Percentiles rank a stretch among this genome's conserved stretches.
phyloP scores from a whole-genome alignment of 1,140 invertebrate species.

The Glossosoma conforme region DNA sequence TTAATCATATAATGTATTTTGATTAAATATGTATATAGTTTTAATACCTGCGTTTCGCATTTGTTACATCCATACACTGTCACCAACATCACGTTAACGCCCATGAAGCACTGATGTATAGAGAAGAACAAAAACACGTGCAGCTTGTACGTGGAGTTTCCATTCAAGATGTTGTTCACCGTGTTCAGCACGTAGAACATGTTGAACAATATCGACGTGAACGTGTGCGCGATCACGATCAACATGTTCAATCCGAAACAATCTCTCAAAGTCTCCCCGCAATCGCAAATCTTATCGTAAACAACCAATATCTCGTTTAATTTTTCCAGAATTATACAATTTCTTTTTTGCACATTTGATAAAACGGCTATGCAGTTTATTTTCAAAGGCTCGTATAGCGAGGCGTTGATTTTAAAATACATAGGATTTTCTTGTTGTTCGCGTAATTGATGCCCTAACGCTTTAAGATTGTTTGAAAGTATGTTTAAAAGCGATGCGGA shows the following conservation, averaged over 20 bases:
- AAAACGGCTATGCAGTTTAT: neutral
- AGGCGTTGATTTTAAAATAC: neutral
- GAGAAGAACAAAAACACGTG: neutral
- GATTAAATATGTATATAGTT: neutral
- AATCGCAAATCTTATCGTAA: slow-evolving; percentile 7
- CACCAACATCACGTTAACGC: neutral
- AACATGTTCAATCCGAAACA: slow-evolving; percentile 3
- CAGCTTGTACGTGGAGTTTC: neutral
- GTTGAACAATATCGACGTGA: slow-evolving; percentile 3
- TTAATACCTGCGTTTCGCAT: slow-evolving; percentile 9
- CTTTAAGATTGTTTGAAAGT: neutral
- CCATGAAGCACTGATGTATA: neutral
- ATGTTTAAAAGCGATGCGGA: neutral
- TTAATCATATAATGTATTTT: neutral
- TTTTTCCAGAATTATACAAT: neutral
- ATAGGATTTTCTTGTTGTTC: neutral
- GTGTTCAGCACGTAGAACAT: slow-evolving; percentile 5
- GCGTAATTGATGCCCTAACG: neutral
- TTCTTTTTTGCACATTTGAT: slow-evolving; percentile 5
- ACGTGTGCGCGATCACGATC: neutral
- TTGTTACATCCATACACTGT: neutral
- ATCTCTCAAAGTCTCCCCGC: neutral
- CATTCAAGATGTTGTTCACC: neutral
- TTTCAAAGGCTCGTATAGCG: neutral
- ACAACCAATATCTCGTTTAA: neutral